A percentile compares a stretch with the other conserved stretches of the same genome.
These are phyloP conservation scores for Cheiracanthium punctorium DNA, from an alignment of 2,888 invertebrate genomes.

Conservation along the genomic window DNA sequence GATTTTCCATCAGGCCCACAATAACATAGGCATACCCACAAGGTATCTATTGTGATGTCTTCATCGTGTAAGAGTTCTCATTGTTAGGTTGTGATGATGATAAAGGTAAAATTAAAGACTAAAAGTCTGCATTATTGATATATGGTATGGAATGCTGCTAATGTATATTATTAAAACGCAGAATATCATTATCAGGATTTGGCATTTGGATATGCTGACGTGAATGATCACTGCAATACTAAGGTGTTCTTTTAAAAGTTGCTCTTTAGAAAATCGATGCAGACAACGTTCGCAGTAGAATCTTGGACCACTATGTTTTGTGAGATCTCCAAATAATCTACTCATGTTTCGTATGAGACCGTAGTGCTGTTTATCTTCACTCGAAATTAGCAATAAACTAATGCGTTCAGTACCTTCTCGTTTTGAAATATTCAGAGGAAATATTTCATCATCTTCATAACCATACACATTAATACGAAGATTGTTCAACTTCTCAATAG, in stretches of 20 bases:
- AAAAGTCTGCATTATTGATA: neutral
- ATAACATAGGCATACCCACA: too few relatives aligned
- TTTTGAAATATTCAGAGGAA: slow-evolving; percentile 1
- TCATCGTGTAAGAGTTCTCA: too few relatives aligned
- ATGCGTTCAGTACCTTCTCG: neutral
- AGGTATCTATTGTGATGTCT: too few relatives aligned
- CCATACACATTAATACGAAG: slow-evolving; percentile 20
- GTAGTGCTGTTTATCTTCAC: slow-evolving; percentile 27
- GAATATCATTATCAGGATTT: neutral
- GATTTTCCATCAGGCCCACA: too few relatives aligned
- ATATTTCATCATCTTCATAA: neutral
- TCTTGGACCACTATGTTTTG: neutral
- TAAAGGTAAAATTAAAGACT: too few relatives aligned
- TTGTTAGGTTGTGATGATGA: neutral
- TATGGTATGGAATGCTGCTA: neutral
- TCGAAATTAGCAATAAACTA: neutral
- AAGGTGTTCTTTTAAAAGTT: neutral
- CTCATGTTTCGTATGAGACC: neutral
- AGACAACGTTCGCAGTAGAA: neutral
- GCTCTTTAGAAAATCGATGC: neutral
- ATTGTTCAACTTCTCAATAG: slow-evolving; percentile 17
- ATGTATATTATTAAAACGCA: neutral
- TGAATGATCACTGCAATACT: neutral
- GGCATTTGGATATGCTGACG: neutral
- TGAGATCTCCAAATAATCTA: neutral